phyloP scores from a whole-genome alignment of 2,113 vertebrate genomes.

The Dasyprocta punctata region DNA sequence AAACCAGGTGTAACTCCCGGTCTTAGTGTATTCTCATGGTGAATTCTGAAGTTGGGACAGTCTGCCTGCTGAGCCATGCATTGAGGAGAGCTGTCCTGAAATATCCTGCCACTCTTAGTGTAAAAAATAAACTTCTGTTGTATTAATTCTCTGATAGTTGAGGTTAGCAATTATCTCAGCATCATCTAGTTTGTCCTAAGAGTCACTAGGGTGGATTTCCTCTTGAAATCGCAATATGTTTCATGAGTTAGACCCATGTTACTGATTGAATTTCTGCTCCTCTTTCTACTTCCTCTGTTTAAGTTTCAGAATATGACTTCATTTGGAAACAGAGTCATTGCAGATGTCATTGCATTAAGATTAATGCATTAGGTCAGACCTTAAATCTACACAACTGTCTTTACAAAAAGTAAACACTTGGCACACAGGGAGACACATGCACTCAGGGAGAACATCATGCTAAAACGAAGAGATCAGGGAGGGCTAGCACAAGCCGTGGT shows the following conservation, averaged over 20 bases:
- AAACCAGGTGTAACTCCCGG: not conserved
- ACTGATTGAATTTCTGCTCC: not conserved
- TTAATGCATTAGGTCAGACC: not conserved
- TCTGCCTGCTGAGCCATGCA: not conserved
- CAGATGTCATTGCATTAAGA: not conserved
- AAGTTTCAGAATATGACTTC: not conserved
- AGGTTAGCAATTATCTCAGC: not conserved
- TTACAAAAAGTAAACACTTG: not conserved
- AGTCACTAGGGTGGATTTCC: not conserved
- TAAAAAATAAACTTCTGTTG: not conserved
- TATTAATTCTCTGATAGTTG: not conserved
- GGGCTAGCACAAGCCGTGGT: not conserved
- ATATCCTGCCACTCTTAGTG: not conserved
- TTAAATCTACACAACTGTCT: not conserved
- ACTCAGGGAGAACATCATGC: not conserved
- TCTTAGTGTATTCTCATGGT: not conserved
- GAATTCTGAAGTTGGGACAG: not conserved
- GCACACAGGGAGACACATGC: not conserved
- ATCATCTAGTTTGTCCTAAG: not conserved
- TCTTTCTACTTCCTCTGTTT: not conserved
- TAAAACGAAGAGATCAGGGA: not conserved
- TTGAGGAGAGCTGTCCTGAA: not conserved
- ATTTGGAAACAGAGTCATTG: not conserved
- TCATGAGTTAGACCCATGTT: not conserved
- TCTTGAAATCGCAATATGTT: not conserved